A percentile compares a stretch with the other conserved stretches of the same genome.
phyloP scores from a whole-genome alignment of 2,797 vertebrate species.

The Nyctalus aviator region DNA sequence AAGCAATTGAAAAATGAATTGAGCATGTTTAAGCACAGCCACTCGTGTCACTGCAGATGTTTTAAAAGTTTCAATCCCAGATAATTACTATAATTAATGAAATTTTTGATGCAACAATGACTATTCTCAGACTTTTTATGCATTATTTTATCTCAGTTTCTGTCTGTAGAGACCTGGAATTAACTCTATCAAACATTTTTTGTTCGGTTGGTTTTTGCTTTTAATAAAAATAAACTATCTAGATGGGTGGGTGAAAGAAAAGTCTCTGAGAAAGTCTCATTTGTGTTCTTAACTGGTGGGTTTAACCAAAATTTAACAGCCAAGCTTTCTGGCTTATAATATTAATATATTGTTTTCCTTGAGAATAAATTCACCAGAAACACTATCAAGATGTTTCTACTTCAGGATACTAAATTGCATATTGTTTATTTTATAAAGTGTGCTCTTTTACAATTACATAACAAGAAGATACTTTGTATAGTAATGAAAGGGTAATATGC shows the following conservation, averaged over 20 bases:
- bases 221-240: slow-evolving; percentile 60
- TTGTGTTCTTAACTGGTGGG: not conserved
- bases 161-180: not conserved
- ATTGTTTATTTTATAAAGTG: not conserved
- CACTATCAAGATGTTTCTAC: slow-evolving; percentile 5
- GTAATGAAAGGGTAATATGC: too few relatives aligned
- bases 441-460: not conserved
- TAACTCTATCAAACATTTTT: slow-evolving; percentile 17
- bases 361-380: not conserved
- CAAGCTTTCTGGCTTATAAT: not conserved
- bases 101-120: not conserved
- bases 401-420: not conserved
- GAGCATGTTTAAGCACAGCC: slow-evolving; percentile 42
- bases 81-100: slow-evolving; percentile 71
- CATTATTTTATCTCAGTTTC: slow-evolving; percentile 46
- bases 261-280: not conserved
- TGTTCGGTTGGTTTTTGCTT: not conserved
- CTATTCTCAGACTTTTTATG: not conserved
- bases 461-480: not conserved
- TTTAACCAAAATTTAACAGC: slow-evolving; percentile 46
- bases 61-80: slow-evolving; percentile 55
- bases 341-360: slow-evolving; percentile 33
- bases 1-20: slow-evolving; percentile 68
- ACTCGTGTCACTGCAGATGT: slow-evolving; percentile 47
- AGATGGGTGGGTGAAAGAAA: slow-evolving; percentile 54